Evolutionary conservation across 2,888 invertebrate species (phyloP).

Genomic region (Euphydryas editha): DNA sequence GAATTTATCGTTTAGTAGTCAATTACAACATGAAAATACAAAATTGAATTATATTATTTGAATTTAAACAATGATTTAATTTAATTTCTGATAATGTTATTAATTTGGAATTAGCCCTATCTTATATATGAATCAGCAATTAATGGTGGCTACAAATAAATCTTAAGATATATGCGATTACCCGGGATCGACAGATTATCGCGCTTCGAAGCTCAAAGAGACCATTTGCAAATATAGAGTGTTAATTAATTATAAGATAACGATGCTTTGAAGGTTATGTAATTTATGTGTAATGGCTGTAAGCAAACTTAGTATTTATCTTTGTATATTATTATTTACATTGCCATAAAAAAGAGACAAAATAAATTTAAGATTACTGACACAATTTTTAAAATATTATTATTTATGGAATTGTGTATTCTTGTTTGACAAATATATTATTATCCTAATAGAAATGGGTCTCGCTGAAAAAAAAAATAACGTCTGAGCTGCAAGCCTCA

Average conservation of each 20-base stretch:
- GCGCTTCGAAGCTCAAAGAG: conserved; percentile 16
- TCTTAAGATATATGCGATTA: background rate
- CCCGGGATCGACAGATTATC: conserved; percentile 9
- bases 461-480: background rate
- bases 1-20: too few species aligned
- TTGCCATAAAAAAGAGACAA: background rate
- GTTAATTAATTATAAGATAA: conserved; percentile 25
- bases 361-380: background rate
- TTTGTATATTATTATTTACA: background rate
- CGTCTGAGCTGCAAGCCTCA: conserved; percentile 3
- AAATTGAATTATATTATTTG: too few species aligned
- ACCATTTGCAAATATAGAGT: conserved; percentile 26
- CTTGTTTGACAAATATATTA: background rate
- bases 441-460: background rate
- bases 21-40: too few species aligned
- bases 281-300: background rate
- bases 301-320: background rate
- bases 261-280: background rate
- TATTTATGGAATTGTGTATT: background rate
- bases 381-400: background rate
- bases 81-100: background rate
- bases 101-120: background rate
- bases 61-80: background rate
- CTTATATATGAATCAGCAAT: conserved; percentile 2
- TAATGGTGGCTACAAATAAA: conserved; percentile 1